Base-by-base conservation (phyloP, 92 coral and sea anemone genomes). In the Epizoanthus scotinus region DNA sequence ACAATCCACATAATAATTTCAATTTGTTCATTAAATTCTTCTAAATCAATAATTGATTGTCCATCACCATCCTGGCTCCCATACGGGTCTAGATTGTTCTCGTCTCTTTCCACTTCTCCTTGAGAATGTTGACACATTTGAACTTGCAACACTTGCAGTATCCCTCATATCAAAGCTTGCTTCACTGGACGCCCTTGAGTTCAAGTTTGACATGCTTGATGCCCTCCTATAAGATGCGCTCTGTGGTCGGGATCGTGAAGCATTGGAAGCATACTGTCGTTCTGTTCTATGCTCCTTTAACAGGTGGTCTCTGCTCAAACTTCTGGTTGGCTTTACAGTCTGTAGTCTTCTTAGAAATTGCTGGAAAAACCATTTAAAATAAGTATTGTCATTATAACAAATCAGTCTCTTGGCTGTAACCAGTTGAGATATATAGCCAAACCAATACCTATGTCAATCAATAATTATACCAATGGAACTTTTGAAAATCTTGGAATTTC, bases 41-140 rank as follows among this genome's bases (percentile, higher is more conserved):
- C 47, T 62, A 13, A 21, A 59, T 81, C 12, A 53, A 19, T 13
- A 28, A 9, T 61, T 3, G 27, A 19, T 22, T 34, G 40, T 34
- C 50, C 34, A 29, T 88, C 72, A 94, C 98, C 98, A 94, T 19
- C 97, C 98, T 28, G 97, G 70, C 70, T 94, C 98, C 98, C 98
- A 94, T 7, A 75, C 90, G 36, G 97, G 94, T 83, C 83, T 92
- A 13, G 93, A 82, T 36, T 53, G 38, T 49, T 49, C 77, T 78
- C 70, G 85, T 12, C 88, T 82, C 25, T 67, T 82, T 15, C 72
- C 63, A 12, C 91, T 88, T 72, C 73, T 59, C 12, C 84, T 67
- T 73, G 97, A 92, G 26, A 81, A 84, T 47, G 73, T 79, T 22
- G 98, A 92, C 18, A 56, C 60, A 49, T 87, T 82, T 47, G 97